phyloP scores from a whole-genome alignment of 2,888 invertebrate species.

The Himalopsyche anomala region DNA sequence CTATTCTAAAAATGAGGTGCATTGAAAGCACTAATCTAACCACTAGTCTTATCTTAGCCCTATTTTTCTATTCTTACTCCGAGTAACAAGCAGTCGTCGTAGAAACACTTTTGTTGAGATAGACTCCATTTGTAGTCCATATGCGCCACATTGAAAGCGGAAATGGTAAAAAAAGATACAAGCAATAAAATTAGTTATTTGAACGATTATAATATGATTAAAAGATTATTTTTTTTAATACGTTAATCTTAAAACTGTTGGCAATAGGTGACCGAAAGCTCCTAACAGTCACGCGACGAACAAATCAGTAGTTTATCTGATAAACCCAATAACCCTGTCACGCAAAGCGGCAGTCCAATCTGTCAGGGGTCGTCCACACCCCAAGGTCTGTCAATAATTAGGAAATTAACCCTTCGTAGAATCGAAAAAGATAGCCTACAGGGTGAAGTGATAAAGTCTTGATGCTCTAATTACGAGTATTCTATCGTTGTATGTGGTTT shows the following conservation, averaged over 20 bases:
- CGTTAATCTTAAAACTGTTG: background rate
- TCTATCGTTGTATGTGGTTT: too few species aligned
- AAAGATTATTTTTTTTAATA: background rate
- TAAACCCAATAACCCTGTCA: slow-evolving; percentile 60
- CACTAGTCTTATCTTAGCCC: too few species aligned
- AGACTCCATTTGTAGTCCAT: too few species aligned
- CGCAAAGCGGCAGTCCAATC: slow-evolving; percentile 53
- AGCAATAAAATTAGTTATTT: too few species aligned
- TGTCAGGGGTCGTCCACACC: slow-evolving; percentile 45
- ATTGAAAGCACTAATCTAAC: too few species aligned
- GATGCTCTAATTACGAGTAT: background rate
- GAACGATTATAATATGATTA: too few species aligned
- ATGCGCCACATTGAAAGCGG: too few species aligned
- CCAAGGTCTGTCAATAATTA: slow-evolving; percentile 41
- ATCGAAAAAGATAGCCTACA: background rate
- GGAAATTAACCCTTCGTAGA: slow-evolving; percentile 58
- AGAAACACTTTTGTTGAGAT: too few species aligned
- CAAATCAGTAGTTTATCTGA: slow-evolving; percentile 50
- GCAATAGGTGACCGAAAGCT: background rate
- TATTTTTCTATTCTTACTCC: too few species aligned
- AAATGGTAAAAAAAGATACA: too few species aligned
- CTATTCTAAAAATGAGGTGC: too few species aligned
- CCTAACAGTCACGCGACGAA: background rate
- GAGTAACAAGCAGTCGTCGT: too few species aligned
- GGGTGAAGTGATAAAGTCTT: background rate